Conservation (phyloP, 2,113 vertebrate genomes). For the Loxodonta africana region DNA sequence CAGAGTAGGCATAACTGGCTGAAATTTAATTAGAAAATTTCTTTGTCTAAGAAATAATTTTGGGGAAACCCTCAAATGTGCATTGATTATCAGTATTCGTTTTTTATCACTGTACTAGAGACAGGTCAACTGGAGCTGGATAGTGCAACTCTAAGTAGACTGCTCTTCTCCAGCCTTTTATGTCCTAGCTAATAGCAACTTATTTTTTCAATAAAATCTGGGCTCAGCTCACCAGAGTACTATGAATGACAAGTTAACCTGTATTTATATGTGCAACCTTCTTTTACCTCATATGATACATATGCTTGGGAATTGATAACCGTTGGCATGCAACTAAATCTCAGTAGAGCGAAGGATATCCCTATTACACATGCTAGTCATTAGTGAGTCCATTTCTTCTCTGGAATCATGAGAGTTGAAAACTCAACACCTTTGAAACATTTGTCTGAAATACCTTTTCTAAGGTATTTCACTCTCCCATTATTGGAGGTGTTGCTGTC, state of each 20-base stretch:
- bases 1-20: slow-evolving; percentile 13
- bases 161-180: not conserved
- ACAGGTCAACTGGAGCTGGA: not conserved
- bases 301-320: not conserved
- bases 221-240: not conserved
- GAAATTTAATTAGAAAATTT: slow-evolving; percentile 51
- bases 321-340: not conserved
- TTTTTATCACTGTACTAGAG: not conserved
- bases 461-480: not conserved
- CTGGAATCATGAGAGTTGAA: not conserved
- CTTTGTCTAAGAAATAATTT: slow-evolving; percentile 49
- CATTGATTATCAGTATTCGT: not conserved
- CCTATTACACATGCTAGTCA: not conserved
- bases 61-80: not conserved
- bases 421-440: not conserved
- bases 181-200: not conserved
- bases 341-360: not conserved
- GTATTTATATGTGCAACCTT: not conserved
- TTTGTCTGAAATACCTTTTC: not conserved
- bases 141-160: not conserved
- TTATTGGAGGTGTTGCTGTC: not conserved
- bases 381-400: not conserved
- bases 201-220: not conserved
- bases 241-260: not conserved
- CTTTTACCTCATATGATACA: not conserved